Conservation (phyloP, 2,113 vertebrate genomes). For the Mus spicilegus region DNA sequence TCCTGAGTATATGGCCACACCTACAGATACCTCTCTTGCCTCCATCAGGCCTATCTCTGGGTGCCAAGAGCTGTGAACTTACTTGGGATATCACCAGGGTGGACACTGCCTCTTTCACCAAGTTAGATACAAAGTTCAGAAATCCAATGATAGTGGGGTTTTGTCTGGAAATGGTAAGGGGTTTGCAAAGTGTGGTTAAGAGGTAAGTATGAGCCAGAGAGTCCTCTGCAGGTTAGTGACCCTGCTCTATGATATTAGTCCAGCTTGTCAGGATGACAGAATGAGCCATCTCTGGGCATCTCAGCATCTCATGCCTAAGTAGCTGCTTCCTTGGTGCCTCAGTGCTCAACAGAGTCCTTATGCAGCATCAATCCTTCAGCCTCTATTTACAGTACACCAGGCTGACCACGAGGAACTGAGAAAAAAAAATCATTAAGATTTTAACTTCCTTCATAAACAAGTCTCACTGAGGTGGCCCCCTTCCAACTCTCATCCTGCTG, state of each 20-base stretch:
- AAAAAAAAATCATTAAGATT: not conserved
- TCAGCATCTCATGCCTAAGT: not conserved
- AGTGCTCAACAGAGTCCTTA: not conserved
- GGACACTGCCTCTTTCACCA: no score
- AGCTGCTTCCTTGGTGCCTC: not conserved
- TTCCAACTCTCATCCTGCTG: not conserved
- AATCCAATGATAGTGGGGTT: fast-evolving
- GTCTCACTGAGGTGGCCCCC: not conserved
- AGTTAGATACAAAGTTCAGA: no score
- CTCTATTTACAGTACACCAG: not conserved
- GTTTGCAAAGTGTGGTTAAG: not conserved
- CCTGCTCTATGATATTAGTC: not conserved
- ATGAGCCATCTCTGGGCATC: not conserved
- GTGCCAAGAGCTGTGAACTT: not conserved
- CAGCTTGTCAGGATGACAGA: not conserved
- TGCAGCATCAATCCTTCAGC: not conserved
- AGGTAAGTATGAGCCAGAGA: not conserved
- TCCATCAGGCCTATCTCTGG: not conserved
- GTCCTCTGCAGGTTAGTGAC: no score
- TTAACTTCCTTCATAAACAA: not conserved
- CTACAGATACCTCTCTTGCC: not conserved
- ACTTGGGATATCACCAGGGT: not conserved
- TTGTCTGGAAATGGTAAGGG: not conserved
- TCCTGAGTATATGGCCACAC: not conserved
- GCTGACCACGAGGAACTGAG: no score